Evolutionary conservation across 2,888 invertebrate genomes (phyloP).

Genomic region (Allygus modestus): DNA sequence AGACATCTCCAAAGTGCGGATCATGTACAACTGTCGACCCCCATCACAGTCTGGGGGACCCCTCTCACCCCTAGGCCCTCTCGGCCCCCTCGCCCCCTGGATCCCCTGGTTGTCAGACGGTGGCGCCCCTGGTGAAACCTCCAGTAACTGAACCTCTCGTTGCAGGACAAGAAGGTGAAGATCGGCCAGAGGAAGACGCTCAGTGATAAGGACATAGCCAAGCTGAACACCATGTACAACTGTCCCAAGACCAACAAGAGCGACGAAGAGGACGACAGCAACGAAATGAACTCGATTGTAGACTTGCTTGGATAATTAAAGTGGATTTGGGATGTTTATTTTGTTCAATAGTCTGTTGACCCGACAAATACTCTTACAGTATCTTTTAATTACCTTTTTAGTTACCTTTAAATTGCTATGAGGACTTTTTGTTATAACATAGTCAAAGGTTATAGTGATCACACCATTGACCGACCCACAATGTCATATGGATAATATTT

Average conservation of each 20-base stretch:
- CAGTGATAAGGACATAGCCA: slow-evolving; percentile 78
- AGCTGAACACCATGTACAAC: slow-evolving; percentile 79
- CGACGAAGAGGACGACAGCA: background rate
- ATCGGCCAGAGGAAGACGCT: slow-evolving; percentile 79
- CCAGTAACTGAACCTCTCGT: slow-evolving; percentile 53
- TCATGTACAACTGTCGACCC: slow-evolving; percentile 76
- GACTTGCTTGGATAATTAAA: slow-evolving; percentile 23
- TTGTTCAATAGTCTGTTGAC: no score
- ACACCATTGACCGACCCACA: no score
- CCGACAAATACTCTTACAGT: no score
- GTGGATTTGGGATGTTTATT: no score
- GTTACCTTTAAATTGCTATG: no score
- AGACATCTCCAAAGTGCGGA: slow-evolving; percentile 78
- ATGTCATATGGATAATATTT: no score
- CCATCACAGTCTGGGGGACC: background rate
- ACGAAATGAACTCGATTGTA: slow-evolving; percentile 2
- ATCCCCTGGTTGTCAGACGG: background rate
- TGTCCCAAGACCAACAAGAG: slow-evolving; percentile 60
- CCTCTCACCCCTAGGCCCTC: no score
- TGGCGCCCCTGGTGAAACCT: background rate
- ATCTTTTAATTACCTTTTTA: no score
- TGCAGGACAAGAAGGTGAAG: slow-evolving; percentile 75
- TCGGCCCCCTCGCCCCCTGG: background rate
- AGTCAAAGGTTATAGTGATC: no score
- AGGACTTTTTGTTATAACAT: no score